Evolutionary conservation across 2,113 vertebrate species (phyloP), one percentile per base, ranked within the genome.

Genomic region (Origma solitaria): DNA sequence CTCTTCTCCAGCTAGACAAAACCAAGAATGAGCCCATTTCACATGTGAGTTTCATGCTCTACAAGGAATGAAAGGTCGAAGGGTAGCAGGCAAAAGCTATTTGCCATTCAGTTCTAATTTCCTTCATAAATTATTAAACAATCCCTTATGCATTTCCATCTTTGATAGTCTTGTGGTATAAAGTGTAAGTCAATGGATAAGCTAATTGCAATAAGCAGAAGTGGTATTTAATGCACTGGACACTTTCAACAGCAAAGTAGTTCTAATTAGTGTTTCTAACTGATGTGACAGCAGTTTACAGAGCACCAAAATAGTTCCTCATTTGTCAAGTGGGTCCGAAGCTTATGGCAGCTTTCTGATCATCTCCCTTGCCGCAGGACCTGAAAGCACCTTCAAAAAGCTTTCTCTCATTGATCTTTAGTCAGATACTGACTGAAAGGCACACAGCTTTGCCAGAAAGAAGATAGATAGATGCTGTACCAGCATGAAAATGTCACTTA

Each of bases 161-260:
- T 97, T 97, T 97, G 98, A 97, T 97, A 98, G 96, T 96, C 96
- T 97, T 95, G 96, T 86, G 97, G 96, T 97, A 96, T 96, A 96
- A 98, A 98, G 98, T 97, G 97, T 98, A 98, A 98, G 98, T 98
- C 98, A 98, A 98, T 98, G 98, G 97, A 92, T 97, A 97, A 98
- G 98, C 98, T 99, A 98, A 99, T 99, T 99, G 98, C 98, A 98
- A 98, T 98, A 98, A 98, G 98, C 98, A 98, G 98, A 98, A 98
- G 98, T 98, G 98, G 97, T 98, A 98, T 99, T 99, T 98, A 98
- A 98, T 98, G 98, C 97, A 98, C 97, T 98, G 98, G 98, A 98
- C 98, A 97, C 98, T 98, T 98, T 97, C 98, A 98, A 98, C 98
- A 97, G 97, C 97, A 98, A 98, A 98, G 98, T 98, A 98, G 97